These are phyloP conservation scores for Ranitomeya imitator DNA, from an alignment of 2,113 vertebrate species.

Conservation along the genomic window DNA sequence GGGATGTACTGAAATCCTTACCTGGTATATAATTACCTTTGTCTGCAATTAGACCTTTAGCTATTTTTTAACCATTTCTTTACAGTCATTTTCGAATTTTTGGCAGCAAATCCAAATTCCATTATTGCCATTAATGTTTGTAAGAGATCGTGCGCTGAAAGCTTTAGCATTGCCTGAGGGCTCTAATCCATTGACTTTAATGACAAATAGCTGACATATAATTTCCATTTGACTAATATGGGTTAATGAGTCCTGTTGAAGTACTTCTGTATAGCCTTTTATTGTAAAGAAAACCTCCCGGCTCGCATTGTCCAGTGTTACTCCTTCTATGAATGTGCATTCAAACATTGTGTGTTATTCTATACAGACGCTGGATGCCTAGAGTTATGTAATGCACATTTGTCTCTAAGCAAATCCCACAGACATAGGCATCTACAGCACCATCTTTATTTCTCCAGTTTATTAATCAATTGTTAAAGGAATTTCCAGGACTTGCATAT, in stretches of 20 bases:
- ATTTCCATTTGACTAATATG: not conserved
- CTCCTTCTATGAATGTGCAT: not conserved
- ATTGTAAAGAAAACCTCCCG: not conserved
- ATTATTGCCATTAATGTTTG: not conserved
- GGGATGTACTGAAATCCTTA: slow-evolving; percentile 23
- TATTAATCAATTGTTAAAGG: not conserved
- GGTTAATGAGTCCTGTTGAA: not conserved
- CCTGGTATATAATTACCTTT: slow-evolving; percentile 10
- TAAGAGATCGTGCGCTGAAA: not conserved
- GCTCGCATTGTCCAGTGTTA: not conserved
- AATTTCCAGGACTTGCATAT: too few relatives aligned
- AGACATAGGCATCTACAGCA: not conserved
- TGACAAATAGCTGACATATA: slow-evolving; percentile 1
- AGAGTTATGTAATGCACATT: not conserved
- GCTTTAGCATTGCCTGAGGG: not conserved
- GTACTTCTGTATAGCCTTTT: slow-evolving; percentile 37
- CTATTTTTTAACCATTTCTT: not conserved
- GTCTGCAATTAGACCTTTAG: slow-evolving; percentile 7
- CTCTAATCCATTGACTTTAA: not conserved
- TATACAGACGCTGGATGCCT: not conserved
- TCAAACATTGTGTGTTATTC: not conserved
- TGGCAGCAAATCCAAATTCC: too few relatives aligned
- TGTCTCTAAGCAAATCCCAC: not conserved
- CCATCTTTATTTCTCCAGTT: not conserved
- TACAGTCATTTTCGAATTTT: not conserved